Evolutionary conservation across 2,797 vertebrate species (phyloP).

Genomic region (Psittacula derbiana): DNA sequence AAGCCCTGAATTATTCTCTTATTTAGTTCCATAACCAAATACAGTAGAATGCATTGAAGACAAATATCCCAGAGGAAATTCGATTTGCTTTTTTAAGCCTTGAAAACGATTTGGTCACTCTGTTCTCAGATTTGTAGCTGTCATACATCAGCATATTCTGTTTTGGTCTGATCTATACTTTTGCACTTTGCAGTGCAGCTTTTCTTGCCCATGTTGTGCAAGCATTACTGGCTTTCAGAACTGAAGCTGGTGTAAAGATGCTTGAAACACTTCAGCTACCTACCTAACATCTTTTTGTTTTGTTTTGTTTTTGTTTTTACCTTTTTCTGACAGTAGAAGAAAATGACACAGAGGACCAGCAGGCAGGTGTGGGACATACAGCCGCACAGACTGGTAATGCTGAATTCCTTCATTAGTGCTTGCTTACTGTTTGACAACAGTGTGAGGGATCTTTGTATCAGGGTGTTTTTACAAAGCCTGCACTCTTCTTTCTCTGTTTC

Average conservation of each 20-base stretch:
- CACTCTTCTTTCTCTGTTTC: slow-evolving; percentile 28
- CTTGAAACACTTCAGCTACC: slow-evolving; percentile 26
- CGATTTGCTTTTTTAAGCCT: slow-evolving; percentile 19
- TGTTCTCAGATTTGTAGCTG: slow-evolving; percentile 12
- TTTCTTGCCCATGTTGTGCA: slow-evolving; percentile 14
- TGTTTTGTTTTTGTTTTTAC: slow-evolving; percentile 76
- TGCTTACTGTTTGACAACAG: slow-evolving; percentile 50
- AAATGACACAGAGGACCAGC: slow-evolving; percentile 87
- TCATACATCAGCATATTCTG: neutral
- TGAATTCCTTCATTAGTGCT: slow-evolving; percentile 72
- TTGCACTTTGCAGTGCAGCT: slow-evolving; percentile 37
- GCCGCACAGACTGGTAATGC: slow-evolving; percentile 86
- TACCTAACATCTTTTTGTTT: slow-evolving; percentile 52
- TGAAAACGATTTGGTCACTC: slow-evolving; percentile 10
- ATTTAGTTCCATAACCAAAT: slow-evolving; percentile 34
- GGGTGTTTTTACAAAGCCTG: slow-evolving; percentile 45
- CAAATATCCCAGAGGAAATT: slow-evolving; percentile 25
- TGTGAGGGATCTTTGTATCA: neutral
- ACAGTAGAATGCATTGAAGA: slow-evolving; percentile 18
- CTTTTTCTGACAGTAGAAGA: slow-evolving; percentile 87
- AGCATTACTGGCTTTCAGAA: slow-evolving; percentile 1
- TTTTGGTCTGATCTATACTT: slow-evolving; percentile 29
- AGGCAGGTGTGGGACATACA: slow-evolving; percentile 84
- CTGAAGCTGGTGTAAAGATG: neutral
- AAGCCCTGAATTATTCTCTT: slow-evolving; percentile 28